Conservation (phyloP, 2,888 invertebrate species). For the Macrostomum cliftonense region DNA sequence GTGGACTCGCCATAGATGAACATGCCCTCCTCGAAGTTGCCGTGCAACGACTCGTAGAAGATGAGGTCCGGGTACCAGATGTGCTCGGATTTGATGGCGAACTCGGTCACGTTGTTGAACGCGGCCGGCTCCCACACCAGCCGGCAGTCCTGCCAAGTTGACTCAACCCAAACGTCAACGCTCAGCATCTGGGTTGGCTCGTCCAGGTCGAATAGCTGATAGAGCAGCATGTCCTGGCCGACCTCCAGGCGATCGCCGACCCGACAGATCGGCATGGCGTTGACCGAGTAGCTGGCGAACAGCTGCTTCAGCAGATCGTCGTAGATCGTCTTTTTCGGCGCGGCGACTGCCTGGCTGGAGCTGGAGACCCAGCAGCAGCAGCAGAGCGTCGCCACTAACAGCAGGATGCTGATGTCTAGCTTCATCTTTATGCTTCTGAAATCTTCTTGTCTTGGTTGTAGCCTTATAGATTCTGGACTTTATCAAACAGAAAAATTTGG, state of each 20-base stretch:
- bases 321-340: background rate
- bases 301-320: background rate
- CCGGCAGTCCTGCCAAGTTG: constrained; percentile 7
- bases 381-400: too few relatives aligned
- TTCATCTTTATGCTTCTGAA: too few relatives aligned
- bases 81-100: background rate
- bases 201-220: constrained; percentile 8
- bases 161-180: constrained; percentile 7
- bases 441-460: too few relatives aligned
- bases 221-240: constrained; percentile 8
- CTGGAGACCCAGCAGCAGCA: too few relatives aligned
- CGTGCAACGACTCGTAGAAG: constrained; percentile 9
- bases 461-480: too few relatives aligned
- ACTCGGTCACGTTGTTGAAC: constrained; percentile 7
- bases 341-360: too few relatives aligned
- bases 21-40: constrained; percentile 9
- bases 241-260: background rate
- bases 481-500: too few relatives aligned
- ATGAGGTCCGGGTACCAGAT: constrained; percentile 8
- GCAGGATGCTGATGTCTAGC: too few relatives aligned
- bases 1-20: constrained; percentile 6
- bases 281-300: background rate
- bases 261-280: constrained; percentile 3
- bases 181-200: constrained; percentile 7
- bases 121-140: constrained; percentile 3